phyloP scores from a whole-genome alignment of 1,140 invertebrate genomes.

The Anoplolepis gracilipes region DNA sequence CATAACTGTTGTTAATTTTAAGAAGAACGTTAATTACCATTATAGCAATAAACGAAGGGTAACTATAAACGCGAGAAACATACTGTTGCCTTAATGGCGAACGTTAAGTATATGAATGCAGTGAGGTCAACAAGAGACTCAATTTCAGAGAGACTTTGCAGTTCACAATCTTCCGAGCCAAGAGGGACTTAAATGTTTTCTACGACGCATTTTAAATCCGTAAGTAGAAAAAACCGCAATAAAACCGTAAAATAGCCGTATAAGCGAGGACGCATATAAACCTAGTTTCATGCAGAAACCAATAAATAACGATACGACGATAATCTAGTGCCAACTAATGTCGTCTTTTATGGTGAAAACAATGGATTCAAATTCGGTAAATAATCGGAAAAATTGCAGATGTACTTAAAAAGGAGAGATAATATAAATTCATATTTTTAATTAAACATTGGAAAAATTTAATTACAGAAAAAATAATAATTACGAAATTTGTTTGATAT shows the following conservation, averaged over 20 bases:
- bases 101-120: background rate
- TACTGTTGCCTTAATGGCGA: background rate
- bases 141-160: background rate
- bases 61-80: background rate
- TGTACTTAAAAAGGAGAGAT: background rate
- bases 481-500: background rate
- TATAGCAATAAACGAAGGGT: background rate
- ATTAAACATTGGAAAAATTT: background rate
- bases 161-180: constrained; percentile 6
- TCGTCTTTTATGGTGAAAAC: constrained; percentile 3
- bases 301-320: constrained; percentile 31
- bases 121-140: background rate
- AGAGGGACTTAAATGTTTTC: constrained; percentile 3
- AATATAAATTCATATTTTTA: background rate
- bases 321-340: constrained; percentile 48
- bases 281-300: constrained; percentile 37
- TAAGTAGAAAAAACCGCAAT: constrained; percentile 17
- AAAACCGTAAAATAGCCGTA: constrained; percentile 35
- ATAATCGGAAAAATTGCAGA: background rate
- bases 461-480: background rate
- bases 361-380: background rate
- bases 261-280: constrained; percentile 30
- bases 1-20: background rate
- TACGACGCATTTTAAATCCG: constrained; percentile 39
- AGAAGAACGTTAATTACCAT: background rate